Conservation (phyloP, 2,797 vertebrate genomes). For the Chelon labrosus region DNA sequence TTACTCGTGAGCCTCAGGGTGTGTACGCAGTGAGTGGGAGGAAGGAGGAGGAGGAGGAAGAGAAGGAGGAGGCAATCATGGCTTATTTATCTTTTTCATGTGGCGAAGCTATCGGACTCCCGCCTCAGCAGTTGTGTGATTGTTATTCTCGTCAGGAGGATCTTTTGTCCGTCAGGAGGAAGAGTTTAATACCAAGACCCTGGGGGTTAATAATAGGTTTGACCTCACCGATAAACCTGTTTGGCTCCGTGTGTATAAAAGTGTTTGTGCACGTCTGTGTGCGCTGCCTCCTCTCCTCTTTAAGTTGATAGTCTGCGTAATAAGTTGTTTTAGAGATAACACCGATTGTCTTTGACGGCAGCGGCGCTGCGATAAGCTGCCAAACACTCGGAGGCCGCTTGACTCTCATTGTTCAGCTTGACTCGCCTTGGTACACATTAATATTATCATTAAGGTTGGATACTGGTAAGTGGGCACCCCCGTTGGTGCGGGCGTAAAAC, state of each 20-base stretch:
- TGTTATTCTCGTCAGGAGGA: constrained; percentile 73
- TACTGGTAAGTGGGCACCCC: constrained; percentile 54
- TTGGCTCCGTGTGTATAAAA: constrained; percentile 24
- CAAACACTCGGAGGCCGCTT: constrained; percentile 45
- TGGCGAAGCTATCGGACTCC: constrained; percentile 64
- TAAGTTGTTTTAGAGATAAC: constrained; percentile 77
- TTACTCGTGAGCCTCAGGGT: constrained; percentile 65
- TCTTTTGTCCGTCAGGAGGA: constrained; percentile 71
- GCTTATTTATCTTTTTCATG: constrained; percentile 77
- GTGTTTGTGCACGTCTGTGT: constrained; percentile 43
- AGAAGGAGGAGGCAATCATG: constrained; percentile 59
- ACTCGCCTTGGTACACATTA: constrained; percentile 54
- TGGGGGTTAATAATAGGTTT: constrained; percentile 80
- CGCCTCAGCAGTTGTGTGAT: constrained; percentile 50
- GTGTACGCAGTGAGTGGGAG: constrained; percentile 48
- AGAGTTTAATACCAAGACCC: constrained; percentile 71
- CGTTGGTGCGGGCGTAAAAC: constrained; percentile 34
- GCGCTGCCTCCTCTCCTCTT: constrained; percentile 38
- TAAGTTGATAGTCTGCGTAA: constrained; percentile 64
- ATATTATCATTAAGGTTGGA: constrained; percentile 63
- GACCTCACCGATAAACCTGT: constrained; percentile 78
- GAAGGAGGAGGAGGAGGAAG: constrained; percentile 34
- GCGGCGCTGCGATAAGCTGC: constrained; percentile 68
- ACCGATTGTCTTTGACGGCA: constrained; percentile 75
- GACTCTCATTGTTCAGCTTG: constrained; percentile 67